A percentile compares a stretch with the other conserved stretches of the same genome.
phyloP scores from a whole-genome alignment of 2,113 vertebrate species.

The Menidia beryllina region DNA sequence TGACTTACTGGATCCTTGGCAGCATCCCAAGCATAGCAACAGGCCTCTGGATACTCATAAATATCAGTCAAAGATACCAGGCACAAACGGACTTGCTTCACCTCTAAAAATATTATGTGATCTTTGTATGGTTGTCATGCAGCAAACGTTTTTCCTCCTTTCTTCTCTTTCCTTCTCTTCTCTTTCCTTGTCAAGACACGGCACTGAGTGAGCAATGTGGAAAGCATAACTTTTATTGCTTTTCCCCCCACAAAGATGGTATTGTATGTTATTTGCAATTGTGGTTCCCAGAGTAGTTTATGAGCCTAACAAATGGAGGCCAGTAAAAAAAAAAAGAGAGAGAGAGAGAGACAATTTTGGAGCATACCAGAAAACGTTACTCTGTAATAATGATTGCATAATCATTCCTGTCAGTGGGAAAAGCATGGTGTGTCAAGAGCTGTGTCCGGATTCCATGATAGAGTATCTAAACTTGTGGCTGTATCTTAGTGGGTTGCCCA shows the following conservation, averaged over 20 bases:
- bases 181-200: neutral
- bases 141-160: neutral
- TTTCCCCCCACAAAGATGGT: slow-evolving; percentile 5
- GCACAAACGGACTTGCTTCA: slow-evolving; percentile 18
- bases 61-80: slow-evolving; percentile 40
- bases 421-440: neutral
- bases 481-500: slow-evolving; percentile 48
- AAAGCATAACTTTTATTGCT: slow-evolving; percentile 20
- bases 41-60: slow-evolving; percentile 36
- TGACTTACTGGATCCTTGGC: slow-evolving; percentile 44
- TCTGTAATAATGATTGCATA: slow-evolving; percentile 46
- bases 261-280: slow-evolving; percentile 25
- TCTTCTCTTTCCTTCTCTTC: neutral
- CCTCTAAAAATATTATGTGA: slow-evolving; percentile 25
- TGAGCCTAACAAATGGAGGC: slow-evolving; percentile 8
- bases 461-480: slow-evolving; percentile 36
- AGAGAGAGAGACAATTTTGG: slow-evolving; percentile 5
- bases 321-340: slow-evolving; percentile 15
- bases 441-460: slow-evolving; percentile 11
- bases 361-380: slow-evolving; percentile 49
- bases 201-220: slow-evolving; percentile 20
- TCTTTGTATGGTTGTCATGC: slow-evolving; percentile 27
- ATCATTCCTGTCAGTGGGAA: slow-evolving; percentile 29
- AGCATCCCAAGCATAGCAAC: slow-evolving; percentile 42
- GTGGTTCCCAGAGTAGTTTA: slow-evolving; percentile 33